Percentiles rank a stretch among this genome's conserved stretches.
phyloP scores from a whole-genome alignment of 2,888 invertebrate species.

The Mycalesis mineus region DNA sequence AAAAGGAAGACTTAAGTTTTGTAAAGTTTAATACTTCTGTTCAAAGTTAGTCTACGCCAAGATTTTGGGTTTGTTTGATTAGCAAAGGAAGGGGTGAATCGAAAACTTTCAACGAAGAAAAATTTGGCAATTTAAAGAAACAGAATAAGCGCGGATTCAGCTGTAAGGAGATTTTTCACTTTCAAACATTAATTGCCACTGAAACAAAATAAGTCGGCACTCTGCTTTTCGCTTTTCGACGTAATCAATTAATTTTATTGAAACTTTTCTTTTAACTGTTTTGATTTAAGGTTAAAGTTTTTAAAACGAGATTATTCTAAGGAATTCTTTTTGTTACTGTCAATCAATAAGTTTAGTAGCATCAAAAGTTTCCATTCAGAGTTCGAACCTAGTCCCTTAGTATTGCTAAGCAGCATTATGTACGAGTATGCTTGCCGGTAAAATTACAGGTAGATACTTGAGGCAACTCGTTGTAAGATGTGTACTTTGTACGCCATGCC shows the following conservation, averaged over 20 bases:
- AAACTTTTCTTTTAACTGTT: constrained; percentile 7
- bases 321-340: neutral
- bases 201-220: constrained; percentile 73
- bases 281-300: constrained; percentile 1
- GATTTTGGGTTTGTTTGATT: constrained; percentile 60
- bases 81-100: constrained; percentile 71
- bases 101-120: constrained; percentile 70
- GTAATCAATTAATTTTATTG: constrained; percentile 61
- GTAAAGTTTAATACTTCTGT: constrained; percentile 14
- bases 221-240: constrained; percentile 60
- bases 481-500: too few species aligned
- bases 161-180: constrained; percentile 72
- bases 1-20: too few species aligned
- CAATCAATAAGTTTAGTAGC: neutral
- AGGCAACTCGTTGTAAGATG: too few species aligned
- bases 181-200: constrained; percentile 71
- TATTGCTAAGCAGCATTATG: too few species aligned
- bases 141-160: constrained; percentile 59
- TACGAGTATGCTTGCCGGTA: too few species aligned
- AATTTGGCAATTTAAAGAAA: constrained; percentile 72
- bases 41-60: constrained; percentile 37
- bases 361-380: neutral
- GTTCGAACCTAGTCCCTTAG: too few species aligned
- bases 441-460: too few species aligned
- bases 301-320: neutral